These are phyloP conservation scores for Mercenaria mercenaria DNA, from an alignment of 1,140 invertebrate species.

Conservation along the genomic window DNA sequence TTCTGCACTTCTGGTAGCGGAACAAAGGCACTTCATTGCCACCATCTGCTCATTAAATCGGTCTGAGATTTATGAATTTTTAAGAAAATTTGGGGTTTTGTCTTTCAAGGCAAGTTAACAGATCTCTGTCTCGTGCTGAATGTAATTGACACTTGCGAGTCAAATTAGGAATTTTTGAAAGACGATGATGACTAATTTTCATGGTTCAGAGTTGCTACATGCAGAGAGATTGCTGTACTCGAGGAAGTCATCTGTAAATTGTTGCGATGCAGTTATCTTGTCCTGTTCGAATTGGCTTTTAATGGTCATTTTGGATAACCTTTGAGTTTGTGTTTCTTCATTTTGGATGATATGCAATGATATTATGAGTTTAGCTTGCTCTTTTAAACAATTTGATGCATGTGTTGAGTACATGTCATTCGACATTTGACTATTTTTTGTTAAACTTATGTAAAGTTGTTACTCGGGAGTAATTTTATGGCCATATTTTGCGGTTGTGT, in stretches of 20 bases:
- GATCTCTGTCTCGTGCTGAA: not conserved
- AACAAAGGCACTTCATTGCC: not conserved
- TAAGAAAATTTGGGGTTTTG: not conserved
- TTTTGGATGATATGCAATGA: no score
- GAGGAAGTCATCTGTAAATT: not conserved
- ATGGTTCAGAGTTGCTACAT: not conserved
- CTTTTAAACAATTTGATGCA: no score
- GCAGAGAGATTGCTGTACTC: not conserved
- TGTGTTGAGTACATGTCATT: no score
- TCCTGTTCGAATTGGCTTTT: not conserved
- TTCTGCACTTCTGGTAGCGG: not conserved
- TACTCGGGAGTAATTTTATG: no score
- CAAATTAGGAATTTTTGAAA: conserved; percentile 6
- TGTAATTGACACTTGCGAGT: not conserved
- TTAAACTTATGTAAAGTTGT: no score
- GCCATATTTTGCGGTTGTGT: no score
- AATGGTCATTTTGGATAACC: not conserved
- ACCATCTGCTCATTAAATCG: conserved; percentile 14
- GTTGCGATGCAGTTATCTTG: not conserved
- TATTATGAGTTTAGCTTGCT: no score
- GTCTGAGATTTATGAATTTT: conserved; percentile 1
- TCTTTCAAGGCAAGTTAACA: not conserved
- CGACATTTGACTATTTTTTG: no score
- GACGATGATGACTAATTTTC: not conserved
- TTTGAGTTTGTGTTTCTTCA: not conserved